These are phyloP conservation scores for Sinotaia quadrata DNA, from an alignment of 2,888 invertebrate species.

Conservation along the genomic window DNA sequence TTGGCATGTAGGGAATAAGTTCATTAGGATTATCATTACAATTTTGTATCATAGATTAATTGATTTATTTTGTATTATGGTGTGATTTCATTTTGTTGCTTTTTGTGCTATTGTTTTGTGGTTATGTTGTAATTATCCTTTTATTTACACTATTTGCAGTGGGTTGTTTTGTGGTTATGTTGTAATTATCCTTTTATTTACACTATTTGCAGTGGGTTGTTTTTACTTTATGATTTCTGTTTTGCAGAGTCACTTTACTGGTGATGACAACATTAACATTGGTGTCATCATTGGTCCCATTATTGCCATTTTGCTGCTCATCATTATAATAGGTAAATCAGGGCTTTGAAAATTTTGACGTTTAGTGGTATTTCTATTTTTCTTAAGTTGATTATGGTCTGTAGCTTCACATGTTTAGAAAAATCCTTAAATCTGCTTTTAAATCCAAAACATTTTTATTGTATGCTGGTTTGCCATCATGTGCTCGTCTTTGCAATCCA, in stretches of 20 bases:
- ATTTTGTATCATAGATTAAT: neutral
- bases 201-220: conserved; percentile 23
- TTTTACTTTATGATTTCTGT: neutral
- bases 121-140: neutral
- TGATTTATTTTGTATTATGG: neutral
- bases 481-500: no score
- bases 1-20: neutral
- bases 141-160: neutral
- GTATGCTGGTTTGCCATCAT: no score
- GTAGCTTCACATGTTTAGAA: no score
- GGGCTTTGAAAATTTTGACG: no score
- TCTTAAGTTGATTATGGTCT: no score
- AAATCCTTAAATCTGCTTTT: no score
- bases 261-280: conserved; percentile 39
- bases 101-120: neutral
- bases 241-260: conserved; percentile 33
- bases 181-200: neutral
- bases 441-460: no score
- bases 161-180: neutral
- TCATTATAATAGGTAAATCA: conserved; percentile 72
- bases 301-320: conserved; percentile 79
- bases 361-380: no score
- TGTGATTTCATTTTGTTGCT: no score
- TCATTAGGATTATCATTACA: neutral
- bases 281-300: conserved; percentile 81